Evolutionary conservation across 2,888 invertebrate species (phyloP).

Genomic region (Metellina segmentata): DNA sequence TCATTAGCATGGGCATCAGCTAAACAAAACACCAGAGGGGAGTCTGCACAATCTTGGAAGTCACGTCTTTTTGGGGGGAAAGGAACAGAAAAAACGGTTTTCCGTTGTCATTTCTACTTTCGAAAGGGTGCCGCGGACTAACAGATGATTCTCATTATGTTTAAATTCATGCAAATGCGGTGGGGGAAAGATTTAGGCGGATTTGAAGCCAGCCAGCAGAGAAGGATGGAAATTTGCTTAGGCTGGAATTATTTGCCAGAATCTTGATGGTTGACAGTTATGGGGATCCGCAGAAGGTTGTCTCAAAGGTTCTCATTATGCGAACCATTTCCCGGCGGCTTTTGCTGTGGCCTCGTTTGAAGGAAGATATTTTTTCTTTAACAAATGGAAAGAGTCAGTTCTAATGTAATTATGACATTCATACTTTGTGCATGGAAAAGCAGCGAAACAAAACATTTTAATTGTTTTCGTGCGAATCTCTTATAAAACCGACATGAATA

Average conservation of each 20-base stretch:
- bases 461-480: too few species aligned
- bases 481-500: too few species aligned
- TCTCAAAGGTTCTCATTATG: neutral
- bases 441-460: too few species aligned
- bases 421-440: too few species aligned
- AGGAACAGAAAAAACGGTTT: neutral
- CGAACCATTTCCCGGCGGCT: too few species aligned
- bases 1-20: conserved; percentile 20
- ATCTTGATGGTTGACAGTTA: conserved; percentile 8
- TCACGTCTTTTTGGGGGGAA: neutral
- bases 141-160: conserved; percentile 36
- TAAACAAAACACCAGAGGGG: neutral
- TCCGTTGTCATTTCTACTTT: neutral
- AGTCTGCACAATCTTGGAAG: neutral
- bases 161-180: conserved; percentile 33
- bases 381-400: too few species aligned
- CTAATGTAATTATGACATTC: too few species aligned
- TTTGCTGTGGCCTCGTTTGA: too few species aligned
- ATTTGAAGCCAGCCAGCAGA: neutral
- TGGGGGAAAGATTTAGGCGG: neutral
- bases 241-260: conserved; percentile 5
- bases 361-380: too few species aligned
- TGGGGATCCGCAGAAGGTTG: neutral
- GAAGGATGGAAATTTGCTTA: neutral
- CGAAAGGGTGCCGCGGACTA: conserved; percentile 2